Conservation (phyloP, 2,888 invertebrate genomes). For the Lepidochrysops patricia region DNA sequence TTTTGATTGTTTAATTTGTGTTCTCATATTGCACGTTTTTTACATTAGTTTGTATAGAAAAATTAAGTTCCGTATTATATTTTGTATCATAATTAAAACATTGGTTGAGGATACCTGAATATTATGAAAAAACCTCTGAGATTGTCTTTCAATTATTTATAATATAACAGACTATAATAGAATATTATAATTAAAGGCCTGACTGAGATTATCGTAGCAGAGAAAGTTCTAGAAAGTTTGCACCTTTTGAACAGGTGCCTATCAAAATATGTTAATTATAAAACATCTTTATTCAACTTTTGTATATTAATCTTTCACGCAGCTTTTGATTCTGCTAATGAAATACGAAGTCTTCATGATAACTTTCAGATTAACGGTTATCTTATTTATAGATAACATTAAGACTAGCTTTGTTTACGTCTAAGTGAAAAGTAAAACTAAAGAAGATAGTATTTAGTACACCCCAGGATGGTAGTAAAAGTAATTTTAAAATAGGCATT, state of each 20-base stretch:
- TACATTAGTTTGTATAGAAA: no score
- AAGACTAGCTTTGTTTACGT: no score
- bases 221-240: neutral
- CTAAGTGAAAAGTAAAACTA: no score
- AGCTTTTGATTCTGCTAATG: neutral
- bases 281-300: neutral
- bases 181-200: neutral
- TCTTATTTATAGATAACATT: neutral
- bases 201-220: neutral
- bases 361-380: neutral
- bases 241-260: slow-evolving; percentile 1
- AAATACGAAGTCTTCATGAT: neutral
- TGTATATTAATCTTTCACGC: neutral
- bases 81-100: no score
- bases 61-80: no score
- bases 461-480: no score
- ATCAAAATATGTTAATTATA: slow-evolving; percentile 2
- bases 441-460: no score
- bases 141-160: neutral
- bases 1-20: slow-evolving; percentile 29
- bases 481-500: no score
- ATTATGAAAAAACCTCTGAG: neutral
- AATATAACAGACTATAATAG: neutral
- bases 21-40: no score
- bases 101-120: no score